These are phyloP conservation scores for Volucella bombylans DNA, from an alignment of 2,888 invertebrate species.

Conservation along the genomic window DNA sequence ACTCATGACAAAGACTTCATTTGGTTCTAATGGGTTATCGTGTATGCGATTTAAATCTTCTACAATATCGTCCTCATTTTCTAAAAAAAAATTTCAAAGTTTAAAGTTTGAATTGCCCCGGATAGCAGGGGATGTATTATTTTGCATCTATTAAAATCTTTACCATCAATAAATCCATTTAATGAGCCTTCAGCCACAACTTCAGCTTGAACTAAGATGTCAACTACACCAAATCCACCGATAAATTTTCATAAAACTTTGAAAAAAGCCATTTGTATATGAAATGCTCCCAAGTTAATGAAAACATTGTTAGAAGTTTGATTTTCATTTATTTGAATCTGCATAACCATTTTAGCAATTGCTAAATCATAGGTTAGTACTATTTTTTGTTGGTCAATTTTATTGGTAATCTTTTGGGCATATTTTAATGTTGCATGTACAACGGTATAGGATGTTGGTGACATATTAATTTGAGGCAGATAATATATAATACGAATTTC, in stretches of 20 bases:
- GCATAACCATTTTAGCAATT: conserved; percentile 75
- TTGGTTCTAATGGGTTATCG: neutral
- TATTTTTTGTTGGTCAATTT: neutral
- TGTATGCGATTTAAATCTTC: neutral
- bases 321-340: conserved; percentile 75
- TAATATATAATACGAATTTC: conserved; percentile 3
- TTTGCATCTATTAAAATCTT: conserved; percentile 15
- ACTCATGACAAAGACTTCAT: neutral
- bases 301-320: conserved; percentile 73
- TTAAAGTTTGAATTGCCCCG: neutral
- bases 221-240: conserved; percentile 48
- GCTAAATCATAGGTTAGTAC: conserved; percentile 75
- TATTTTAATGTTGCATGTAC: no score
- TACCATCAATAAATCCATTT: neutral
- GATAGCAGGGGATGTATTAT: neutral
- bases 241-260: conserved; percentile 74
- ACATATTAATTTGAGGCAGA: conserved; percentile 17
- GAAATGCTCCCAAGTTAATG: conserved; percentile 74
- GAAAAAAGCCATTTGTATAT: conserved; percentile 75
- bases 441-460: conserved; percentile 15
- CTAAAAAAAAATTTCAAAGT: conserved; percentile 2
- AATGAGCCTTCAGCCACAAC: conserved; percentile 20
- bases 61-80: neutral
- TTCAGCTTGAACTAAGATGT: conserved; percentile 51
- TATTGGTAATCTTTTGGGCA: no score